Evolutionary conservation across 1,140 invertebrate genomes (phyloP).

Genomic region (Triops cancriformis): DNA sequence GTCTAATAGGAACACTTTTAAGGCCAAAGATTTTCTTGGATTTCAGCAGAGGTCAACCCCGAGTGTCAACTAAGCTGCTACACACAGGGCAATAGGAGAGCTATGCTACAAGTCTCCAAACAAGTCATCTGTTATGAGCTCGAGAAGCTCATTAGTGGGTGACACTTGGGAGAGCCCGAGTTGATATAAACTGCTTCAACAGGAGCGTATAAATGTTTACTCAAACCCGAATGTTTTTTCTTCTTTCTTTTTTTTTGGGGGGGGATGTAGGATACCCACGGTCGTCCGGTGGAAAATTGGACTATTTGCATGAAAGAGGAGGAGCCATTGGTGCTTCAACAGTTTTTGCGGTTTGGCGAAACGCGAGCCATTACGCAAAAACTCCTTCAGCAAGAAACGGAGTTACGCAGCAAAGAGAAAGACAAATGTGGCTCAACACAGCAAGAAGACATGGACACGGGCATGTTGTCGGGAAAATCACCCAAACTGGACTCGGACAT

Average conservation of each 20-base stretch:
- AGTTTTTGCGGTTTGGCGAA: constrained; percentile 75
- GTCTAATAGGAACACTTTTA: not conserved
- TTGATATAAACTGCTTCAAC: constrained; percentile 2
- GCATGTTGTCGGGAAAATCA: not conserved
- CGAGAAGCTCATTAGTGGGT: constrained; percentile 9
- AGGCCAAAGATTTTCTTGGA: not conserved
- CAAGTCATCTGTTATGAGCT: constrained; percentile 8
- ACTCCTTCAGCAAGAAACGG: constrained; percentile 53
- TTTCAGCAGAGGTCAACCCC: not conserved
- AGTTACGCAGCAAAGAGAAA: constrained; percentile 29
- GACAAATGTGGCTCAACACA: constrained; percentile 31
- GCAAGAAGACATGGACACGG: constrained; percentile 23
- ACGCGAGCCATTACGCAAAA: constrained; percentile 72
- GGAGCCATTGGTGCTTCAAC: constrained; percentile 73
- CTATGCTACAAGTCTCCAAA: not conserved
- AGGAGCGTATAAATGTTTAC: constrained; percentile 6
- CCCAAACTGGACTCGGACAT: constrained; percentile 46
- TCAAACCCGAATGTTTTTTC: not conserved
- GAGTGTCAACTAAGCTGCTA: not conserved
- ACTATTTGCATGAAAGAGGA: constrained; percentile 71
- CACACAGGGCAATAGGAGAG: not conserved
- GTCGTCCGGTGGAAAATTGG: constrained; percentile 67
- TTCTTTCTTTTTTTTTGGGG: constrained; percentile 17
- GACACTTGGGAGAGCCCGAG: constrained; percentile 1
- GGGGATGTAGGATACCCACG: constrained; percentile 47